Conservation (phyloP, 2,113 vertebrate species). For the Pomatostomus ruficeps region DNA sequence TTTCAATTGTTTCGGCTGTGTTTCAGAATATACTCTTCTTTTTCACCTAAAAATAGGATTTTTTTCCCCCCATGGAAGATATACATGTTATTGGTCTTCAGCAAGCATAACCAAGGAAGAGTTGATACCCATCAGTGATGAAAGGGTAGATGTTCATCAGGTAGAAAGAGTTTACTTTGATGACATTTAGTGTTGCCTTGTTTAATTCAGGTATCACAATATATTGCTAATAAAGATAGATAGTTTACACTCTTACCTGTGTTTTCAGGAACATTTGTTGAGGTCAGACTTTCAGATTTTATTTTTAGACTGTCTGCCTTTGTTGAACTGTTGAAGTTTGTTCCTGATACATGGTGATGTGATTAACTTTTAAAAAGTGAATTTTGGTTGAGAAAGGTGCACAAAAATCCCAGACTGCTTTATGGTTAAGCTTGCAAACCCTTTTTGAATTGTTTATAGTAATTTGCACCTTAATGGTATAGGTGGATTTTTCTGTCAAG, state of each 20-base stretch:
- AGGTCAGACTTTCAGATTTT: neutral
- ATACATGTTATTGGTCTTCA: neutral
- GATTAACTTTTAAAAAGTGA: neutral
- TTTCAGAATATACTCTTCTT: neutral
- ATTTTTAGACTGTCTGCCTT: neutral
- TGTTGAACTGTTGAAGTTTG: neutral
- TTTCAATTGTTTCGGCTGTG: neutral
- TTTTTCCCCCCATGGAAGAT: neutral
- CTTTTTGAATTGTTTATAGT: neutral
- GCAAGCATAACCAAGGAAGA: neutral
- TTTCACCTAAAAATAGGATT: neutral
- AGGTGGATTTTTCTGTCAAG: neutral
- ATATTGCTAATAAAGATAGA: neutral
- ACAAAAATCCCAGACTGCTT: neutral
- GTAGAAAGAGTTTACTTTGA: neutral
- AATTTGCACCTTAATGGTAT: neutral
- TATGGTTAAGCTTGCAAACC: neutral
- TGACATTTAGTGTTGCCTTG: neutral
- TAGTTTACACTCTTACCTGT: neutral
- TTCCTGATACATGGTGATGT: fast-evolving
- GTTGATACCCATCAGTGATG: neutral
- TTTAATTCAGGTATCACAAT: neutral
- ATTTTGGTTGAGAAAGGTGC: neutral
- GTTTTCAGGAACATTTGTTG: neutral
- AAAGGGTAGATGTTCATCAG: neutral